Evolutionary conservation across 1,140 invertebrate genomes (phyloP).

Genomic region (Caerostris darwini): DNA sequence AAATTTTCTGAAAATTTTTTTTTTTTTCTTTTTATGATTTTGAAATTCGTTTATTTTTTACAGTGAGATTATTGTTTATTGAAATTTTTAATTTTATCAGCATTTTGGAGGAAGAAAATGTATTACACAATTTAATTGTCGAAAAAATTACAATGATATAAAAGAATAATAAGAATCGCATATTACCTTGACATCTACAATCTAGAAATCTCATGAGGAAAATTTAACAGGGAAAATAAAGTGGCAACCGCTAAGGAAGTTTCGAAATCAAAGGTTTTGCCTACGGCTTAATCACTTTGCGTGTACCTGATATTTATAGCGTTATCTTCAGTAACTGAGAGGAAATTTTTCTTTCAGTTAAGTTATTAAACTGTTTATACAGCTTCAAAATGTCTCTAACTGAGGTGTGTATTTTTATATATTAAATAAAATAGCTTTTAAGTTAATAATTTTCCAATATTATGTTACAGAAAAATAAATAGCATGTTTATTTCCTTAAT

Average conservation of each 20-base stretch:
- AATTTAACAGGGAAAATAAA: background rate
- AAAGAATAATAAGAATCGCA: too few species aligned
- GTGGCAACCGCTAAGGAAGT: constrained; percentile 8
- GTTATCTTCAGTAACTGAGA: background rate
- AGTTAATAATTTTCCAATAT: background rate
- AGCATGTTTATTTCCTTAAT: background rate
- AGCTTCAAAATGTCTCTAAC: background rate
- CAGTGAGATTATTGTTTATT: background rate
- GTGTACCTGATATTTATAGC: background rate
- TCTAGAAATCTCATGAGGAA: background rate
- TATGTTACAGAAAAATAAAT: background rate
- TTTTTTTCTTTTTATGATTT: background rate
- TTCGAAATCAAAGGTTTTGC: constrained; percentile 1
- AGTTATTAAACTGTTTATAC: background rate
- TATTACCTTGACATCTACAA: background rate
- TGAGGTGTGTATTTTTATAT: background rate
- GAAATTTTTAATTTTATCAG: background rate
- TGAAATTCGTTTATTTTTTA: background rate
- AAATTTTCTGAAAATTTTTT: too few species aligned
- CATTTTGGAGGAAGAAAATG: too few species aligned
- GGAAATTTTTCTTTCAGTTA: background rate
- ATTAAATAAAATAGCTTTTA: background rate
- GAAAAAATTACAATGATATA: too few species aligned
- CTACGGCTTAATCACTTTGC: background rate
- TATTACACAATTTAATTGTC: too few species aligned